Base-by-base conservation (phyloP, 2,888 invertebrate species). In the Stegana nigrithorax region DNA sequence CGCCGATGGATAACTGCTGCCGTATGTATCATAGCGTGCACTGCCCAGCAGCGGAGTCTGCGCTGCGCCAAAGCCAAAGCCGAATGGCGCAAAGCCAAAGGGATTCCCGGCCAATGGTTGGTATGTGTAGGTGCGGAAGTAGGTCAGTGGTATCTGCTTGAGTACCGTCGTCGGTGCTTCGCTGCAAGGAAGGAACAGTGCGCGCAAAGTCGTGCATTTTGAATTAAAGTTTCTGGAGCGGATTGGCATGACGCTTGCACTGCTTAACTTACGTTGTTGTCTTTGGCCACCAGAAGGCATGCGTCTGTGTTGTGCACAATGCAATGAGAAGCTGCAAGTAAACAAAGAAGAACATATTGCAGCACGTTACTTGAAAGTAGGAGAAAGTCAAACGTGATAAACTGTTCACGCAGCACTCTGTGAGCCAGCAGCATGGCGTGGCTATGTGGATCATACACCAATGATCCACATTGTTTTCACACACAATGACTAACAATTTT, bases 81-180 rank as follows among this genome's bases (percentile, higher is more conserved):
- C 21, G 59, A 79, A 74, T 2, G 83, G 82, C 57, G 82, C 71
- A n/a, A n/a, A n/a, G 2, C 78, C 70, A 12, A 80, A 76, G 4
- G 81, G 70, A 26, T 72, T 71, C 17, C 75, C 78, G 2, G 76
- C 65, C 27, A 84, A 59, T 2, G 84, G 84, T 47, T 84, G 84
- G 51, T 85, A 84, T 4, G 84, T 84, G 68, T 84, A 85, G 0
- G 85, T 84, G 17, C 84, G 84, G 61, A 85, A 84, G 59, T 84
- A 84, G 36, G 84, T 84, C 27, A 84, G 73, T 2, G 84, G 84
- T 0, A 84, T 83, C 67, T 84, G 83, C 29, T 83, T 84, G 45
- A 84, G 63, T 23, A 78, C 25, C 26, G 70, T 67, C 4, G 73
- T 65, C 1, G 82, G 71, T 5, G 71, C 62, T 69, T 76, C 81